Evolutionary conservation across 2,888 invertebrate genomes (phyloP).

Genomic region (Aphidoletes aphidimyza): DNA sequence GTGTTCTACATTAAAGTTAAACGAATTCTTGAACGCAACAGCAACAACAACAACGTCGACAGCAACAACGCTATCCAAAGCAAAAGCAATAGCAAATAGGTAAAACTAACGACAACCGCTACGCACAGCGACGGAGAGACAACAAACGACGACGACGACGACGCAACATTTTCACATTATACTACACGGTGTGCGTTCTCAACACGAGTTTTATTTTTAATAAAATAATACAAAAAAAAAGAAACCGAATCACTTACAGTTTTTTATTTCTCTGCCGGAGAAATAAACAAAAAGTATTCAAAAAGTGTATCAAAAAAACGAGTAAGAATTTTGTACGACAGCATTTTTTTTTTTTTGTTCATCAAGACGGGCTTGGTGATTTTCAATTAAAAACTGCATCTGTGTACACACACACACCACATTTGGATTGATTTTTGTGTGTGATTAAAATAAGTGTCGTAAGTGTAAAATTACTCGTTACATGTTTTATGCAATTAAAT

Average conservation of each 20-base stretch:
- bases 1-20: conserved; percentile 27
- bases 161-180: conserved; percentile 13
- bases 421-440: background rate
- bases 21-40: conserved; percentile 33
- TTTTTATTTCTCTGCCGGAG: background rate
- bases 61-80: conserved; percentile 24
- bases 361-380: background rate
- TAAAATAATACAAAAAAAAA: background rate
- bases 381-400: background rate
- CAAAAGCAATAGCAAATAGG: conserved; percentile 5
- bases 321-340: background rate
- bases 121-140: conserved; percentile 36
- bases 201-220: conserved; percentile 47
- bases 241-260: background rate
- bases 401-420: no score
- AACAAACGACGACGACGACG: no score
- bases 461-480: background rate
- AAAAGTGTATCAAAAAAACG: conserved; percentile 14
- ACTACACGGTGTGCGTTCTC: background rate
- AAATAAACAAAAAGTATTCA: background rate
- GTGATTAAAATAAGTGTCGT: conserved; percentile 53
- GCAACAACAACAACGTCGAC: background rate
- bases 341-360: background rate
- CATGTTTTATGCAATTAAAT: background rate
- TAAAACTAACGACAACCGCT: conserved; percentile 37